Conservation (phyloP, 2,113 vertebrate species). For the Caloenas nicobarica region DNA sequence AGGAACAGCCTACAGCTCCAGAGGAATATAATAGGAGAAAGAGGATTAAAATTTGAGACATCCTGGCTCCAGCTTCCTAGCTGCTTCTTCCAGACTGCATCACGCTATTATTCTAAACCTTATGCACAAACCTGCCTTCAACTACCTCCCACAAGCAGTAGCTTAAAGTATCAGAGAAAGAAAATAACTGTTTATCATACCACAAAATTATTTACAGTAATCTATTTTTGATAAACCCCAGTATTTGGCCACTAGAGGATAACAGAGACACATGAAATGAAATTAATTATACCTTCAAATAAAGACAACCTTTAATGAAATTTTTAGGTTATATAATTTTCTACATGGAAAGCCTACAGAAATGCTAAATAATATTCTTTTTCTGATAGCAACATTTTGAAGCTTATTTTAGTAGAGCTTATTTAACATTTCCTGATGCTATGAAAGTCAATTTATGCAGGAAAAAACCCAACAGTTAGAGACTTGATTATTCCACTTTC, state of each 20-base stretch:
- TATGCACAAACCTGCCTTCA: background rate
- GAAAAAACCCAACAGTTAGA: background rate
- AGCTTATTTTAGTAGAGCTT: constrained; percentile 26
- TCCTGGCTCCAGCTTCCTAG: background rate
- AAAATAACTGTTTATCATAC: background rate
- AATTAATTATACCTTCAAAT: constrained; percentile 26
- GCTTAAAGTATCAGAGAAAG: background rate
- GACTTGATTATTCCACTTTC: constrained; percentile 47
- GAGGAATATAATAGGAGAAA: background rate
- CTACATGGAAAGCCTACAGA: background rate
- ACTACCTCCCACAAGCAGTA: background rate
- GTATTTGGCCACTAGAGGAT: constrained; percentile 9
- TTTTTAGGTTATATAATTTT: too few relatives aligned
- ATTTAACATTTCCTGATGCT: constrained; percentile 58
- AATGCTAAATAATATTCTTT: constrained; percentile 37
- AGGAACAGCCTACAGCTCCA: background rate
- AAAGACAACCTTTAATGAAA: constrained; percentile 7
- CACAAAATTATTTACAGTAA: background rate
- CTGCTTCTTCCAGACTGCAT: background rate
- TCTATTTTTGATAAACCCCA: constrained; percentile 4
- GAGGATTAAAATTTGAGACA: background rate
- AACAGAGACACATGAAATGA: constrained; percentile 18
- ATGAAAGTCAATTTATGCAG: constrained; percentile 40
- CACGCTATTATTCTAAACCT: background rate
- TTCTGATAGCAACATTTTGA: constrained; percentile 40